Evolutionary conservation across 2,888 invertebrate species (phyloP).

Genomic region (Andrena dorsata): DNA sequence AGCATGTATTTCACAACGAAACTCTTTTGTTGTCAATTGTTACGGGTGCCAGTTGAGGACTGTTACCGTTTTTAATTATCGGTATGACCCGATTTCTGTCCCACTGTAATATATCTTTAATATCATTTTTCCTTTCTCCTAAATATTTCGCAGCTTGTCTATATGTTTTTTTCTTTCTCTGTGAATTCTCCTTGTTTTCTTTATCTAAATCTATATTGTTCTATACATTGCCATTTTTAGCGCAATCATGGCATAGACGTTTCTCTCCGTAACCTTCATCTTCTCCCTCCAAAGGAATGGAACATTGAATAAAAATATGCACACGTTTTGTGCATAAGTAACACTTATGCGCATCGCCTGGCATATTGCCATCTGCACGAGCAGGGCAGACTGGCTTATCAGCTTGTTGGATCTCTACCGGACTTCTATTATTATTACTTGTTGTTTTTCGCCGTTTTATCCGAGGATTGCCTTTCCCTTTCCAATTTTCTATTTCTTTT

Average conservation of each 20-base stretch:
- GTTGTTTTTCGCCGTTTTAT: background rate
- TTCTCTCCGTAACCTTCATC: background rate
- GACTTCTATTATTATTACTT: background rate
- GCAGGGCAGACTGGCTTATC: background rate
- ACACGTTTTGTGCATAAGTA: too few species aligned
- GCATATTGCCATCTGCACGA: background rate
- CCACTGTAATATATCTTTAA: too few species aligned
- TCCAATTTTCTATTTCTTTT: conserved; percentile 1
- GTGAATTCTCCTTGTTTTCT: background rate
- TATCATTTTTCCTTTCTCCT: too few species aligned
- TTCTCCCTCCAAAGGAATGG: background rate
- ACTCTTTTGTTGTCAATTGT: too few species aligned
- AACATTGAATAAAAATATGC: too few species aligned
- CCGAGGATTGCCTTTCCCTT: conserved; percentile 5
- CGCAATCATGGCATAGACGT: background rate
- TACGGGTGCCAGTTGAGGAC: too few species aligned
- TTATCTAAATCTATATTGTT: background rate
- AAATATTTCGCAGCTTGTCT: background rate
- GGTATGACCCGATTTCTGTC: too few species aligned
- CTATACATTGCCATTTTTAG: background rate
- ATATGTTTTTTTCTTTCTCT: too few species aligned
- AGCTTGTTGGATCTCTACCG: background rate
- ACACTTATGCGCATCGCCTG: background rate
- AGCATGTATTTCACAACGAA: too few species aligned
- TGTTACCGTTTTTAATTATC: too few species aligned